These are phyloP conservation scores for Cladopsammia gracilis DNA, from an alignment of 64 coral and sea anemone species.

Conservation along the genomic window DNA sequence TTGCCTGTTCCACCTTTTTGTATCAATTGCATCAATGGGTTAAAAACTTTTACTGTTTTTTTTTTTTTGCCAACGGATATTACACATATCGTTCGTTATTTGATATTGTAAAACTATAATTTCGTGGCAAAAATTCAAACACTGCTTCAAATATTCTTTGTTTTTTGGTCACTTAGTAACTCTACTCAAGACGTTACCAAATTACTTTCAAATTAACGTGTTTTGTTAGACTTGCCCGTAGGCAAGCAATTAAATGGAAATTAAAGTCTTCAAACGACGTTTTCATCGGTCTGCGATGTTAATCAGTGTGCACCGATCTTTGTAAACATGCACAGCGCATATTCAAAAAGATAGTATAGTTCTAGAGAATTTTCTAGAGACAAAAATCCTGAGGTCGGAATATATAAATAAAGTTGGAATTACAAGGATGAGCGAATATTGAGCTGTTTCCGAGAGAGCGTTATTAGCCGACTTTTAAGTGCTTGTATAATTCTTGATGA, in stretches of 20 bases:
- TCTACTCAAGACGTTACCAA: neutral
- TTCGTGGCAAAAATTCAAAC: no score
- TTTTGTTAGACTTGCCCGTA: neutral
- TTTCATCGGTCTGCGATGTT: neutral
- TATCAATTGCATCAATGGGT: no score
- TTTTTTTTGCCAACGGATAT: no score
- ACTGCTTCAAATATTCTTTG: no score
- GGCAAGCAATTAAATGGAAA: neutral
- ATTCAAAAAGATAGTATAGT: neutral
- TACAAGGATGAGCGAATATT: neutral
- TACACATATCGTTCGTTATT: no score
- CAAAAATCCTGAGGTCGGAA: neutral
- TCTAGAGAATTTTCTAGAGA: neutral
- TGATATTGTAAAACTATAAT: no score
- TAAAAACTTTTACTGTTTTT: no score
- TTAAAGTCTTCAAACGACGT: neutral
- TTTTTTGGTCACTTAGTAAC: conserved; percentile 1
- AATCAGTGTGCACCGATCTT: neutral
- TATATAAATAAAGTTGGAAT: neutral
- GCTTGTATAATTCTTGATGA: neutral
- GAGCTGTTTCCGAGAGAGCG: neutral
- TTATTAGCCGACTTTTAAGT: neutral
- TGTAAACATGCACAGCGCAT: neutral
- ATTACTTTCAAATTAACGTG: neutral
- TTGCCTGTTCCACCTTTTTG: no score